Evolutionary conservation across 2,888 invertebrate genomes (phyloP).

Genomic region (Parapristionchus giblindavisi): DNA sequence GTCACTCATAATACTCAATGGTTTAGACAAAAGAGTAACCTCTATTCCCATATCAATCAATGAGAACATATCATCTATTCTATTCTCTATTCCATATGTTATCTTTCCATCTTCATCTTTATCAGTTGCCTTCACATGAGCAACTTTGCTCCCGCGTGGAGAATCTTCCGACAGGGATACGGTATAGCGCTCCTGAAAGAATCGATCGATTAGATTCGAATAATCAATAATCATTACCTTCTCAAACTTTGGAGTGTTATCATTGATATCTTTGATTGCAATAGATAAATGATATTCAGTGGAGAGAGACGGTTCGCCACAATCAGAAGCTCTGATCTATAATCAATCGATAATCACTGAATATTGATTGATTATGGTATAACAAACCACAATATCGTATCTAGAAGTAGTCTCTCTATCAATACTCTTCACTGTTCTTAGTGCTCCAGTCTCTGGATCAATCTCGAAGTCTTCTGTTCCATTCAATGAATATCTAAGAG

Average conservation of each 20-base stretch:
- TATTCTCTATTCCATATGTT: constrained; percentile 61
- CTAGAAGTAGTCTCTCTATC: constrained; percentile 88
- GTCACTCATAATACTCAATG: not conserved
- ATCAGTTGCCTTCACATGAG: constrained; percentile 62
- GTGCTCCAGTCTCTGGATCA: constrained; percentile 89
- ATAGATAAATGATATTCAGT: constrained; percentile 67
- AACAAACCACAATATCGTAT: constrained; percentile 83
- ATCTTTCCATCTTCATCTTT: constrained; percentile 63
- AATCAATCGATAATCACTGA: constrained; percentile 21
- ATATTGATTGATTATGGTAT: not conserved
- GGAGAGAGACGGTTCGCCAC: constrained; percentile 79
- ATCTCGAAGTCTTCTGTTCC: constrained; percentile 80
- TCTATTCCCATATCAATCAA: constrained; percentile 61
- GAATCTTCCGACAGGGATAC: constrained; percentile 81
- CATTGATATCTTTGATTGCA: constrained; percentile 77
- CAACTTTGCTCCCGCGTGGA: constrained; percentile 30
- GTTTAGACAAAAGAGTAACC: constrained; percentile 1
- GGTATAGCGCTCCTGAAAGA: not conserved
- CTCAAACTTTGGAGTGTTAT: constrained; percentile 87
- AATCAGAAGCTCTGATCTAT: constrained; percentile 82
- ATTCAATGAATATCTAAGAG: constrained; percentile 55
- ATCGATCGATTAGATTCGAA: not conserved
- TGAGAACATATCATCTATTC: constrained; percentile 56
- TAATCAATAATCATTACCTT: not conserved
- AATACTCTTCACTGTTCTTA: constrained; percentile 86